phyloP scores from a whole-genome alignment of 1,140 invertebrate species.

The Hypothenemus hampei region DNA sequence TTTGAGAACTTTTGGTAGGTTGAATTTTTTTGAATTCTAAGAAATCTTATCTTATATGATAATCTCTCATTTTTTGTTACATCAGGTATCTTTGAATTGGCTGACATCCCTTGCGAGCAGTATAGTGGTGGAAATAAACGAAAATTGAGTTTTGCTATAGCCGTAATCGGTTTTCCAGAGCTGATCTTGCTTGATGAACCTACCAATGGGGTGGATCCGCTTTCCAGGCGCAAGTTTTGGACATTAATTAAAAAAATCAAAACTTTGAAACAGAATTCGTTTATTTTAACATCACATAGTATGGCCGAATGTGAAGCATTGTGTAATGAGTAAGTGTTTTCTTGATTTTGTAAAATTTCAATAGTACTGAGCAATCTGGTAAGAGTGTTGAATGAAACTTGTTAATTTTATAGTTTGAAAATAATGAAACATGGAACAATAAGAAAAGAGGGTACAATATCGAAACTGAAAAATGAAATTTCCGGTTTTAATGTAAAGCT shows the following conservation, averaged over 20 bases:
- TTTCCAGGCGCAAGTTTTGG: slow-evolving; percentile 61
- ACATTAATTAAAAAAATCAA: slow-evolving; percentile 52
- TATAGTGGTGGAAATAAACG: slow-evolving; percentile 80
- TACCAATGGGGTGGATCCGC: slow-evolving; percentile 64
- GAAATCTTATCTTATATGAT: no score
- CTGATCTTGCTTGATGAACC: slow-evolving; percentile 72
- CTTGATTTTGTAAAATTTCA: not conserved
- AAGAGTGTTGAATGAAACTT: slow-evolving; percentile 2
- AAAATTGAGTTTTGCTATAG: slow-evolving; percentile 75
- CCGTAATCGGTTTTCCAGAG: slow-evolving; percentile 70
- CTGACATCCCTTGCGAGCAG: slow-evolving; percentile 48
- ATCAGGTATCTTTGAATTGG: slow-evolving; percentile 41
- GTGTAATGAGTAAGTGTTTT: slow-evolving; percentile 50
- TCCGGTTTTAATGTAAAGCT: slow-evolving; percentile 49
- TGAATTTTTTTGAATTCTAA: not conserved
- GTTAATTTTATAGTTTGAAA: slow-evolving; percentile 53
- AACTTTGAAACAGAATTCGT: slow-evolving; percentile 46
- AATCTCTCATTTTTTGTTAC: not conserved
- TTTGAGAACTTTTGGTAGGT: slow-evolving; percentile 53
- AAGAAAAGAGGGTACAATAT: slow-evolving; percentile 48
- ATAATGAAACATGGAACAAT: slow-evolving; percentile 79
- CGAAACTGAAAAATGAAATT: slow-evolving; percentile 48
- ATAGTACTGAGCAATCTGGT: not conserved
- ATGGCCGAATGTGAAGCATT: slow-evolving; percentile 87
- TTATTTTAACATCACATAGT: slow-evolving; percentile 61